These are phyloP conservation scores for Leptinotarsa peninsularis DNA, from an alignment of 2,888 invertebrate species.

Conservation along the genomic window DNA sequence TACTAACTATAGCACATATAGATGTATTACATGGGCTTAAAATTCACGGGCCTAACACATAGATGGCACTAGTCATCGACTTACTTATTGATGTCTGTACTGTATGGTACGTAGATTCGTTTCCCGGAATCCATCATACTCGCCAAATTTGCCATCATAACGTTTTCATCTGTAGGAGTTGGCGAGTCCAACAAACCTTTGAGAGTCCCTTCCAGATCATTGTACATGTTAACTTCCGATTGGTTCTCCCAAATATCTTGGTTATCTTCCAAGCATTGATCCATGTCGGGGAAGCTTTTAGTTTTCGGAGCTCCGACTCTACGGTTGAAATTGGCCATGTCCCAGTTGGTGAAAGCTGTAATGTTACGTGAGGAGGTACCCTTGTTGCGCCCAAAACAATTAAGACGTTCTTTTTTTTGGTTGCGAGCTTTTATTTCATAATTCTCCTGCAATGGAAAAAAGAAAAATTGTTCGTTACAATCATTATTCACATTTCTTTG, in stretches of 20 bases:
- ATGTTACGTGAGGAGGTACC: constrained; percentile 46
- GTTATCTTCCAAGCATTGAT: too few species aligned
- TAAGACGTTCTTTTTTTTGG: constrained; percentile 45
- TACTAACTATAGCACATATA: too few species aligned
- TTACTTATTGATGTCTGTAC: constrained; percentile 66
- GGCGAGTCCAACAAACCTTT: constrained; percentile 72
- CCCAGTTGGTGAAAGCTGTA: constrained; percentile 70
- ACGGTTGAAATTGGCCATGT: constrained; percentile 68
- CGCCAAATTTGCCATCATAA: constrained; percentile 43
- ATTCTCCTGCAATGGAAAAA: constrained; percentile 45
- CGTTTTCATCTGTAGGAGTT: constrained; percentile 63
- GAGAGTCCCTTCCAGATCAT: constrained; percentile 74
- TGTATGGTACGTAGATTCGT: constrained; percentile 65
- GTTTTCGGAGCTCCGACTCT: too few species aligned
- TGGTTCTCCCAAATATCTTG: too few species aligned
- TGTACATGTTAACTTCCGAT: constrained; percentile 67
- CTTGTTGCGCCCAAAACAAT: constrained; percentile 39
- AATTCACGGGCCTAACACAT: too few species aligned
- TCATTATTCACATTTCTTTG: too few species aligned
- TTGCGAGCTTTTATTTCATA: constrained; percentile 44
- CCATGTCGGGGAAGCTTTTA: too few species aligned
- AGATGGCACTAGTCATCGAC: too few species aligned
- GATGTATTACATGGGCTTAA: too few species aligned
- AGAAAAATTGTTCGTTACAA: too few species aligned
- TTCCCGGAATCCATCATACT: constrained; percentile 22